A percentile compares a stretch with the other conserved stretches of the same genome.
phyloP scores from a whole-genome alignment of 2,888 invertebrate genomes.

The Hirtodrosophila confusa region DNA sequence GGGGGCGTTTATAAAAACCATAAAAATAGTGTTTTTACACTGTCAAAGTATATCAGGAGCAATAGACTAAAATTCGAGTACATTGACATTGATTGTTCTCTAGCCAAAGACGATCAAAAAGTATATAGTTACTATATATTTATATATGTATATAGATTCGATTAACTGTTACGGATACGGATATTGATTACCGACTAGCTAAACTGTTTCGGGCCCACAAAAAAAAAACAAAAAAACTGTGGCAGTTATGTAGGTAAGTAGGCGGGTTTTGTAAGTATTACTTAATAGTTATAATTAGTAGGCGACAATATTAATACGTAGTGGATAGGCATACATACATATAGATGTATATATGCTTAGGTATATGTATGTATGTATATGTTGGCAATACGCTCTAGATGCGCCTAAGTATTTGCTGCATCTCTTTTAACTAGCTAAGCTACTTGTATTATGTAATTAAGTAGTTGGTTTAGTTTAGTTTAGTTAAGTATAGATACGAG shows the following conservation, averaged over 20 bases:
- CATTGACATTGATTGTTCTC: conserved; percentile 68
- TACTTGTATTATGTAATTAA: conserved; percentile 56
- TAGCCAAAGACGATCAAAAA: conserved; percentile 63
- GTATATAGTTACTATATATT: conserved; percentile 16
- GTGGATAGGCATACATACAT: conserved; percentile 10
- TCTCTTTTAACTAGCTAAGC: conserved; percentile 42
- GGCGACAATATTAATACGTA: conserved; percentile 42
- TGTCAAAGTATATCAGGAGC: conserved; percentile 84
- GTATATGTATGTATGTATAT: conserved; percentile 23
- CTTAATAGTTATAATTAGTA: conserved; percentile 44
- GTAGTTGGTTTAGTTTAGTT: conserved; percentile 37
- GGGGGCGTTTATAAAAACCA: conserved; percentile 67
- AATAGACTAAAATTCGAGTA: conserved; percentile 84
- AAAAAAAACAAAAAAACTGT: conserved; percentile 14
- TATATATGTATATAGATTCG: conserved; percentile 5
- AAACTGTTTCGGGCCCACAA: conserved; percentile 34
- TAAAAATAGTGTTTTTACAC: conserved; percentile 68
- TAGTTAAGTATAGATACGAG: conserved; percentile 14
- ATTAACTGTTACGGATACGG: conserved; percentile 24
- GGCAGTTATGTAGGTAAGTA: conserved; percentile 1
- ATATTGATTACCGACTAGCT: conserved; percentile 38
- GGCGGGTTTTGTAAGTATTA: conserved; percentile 17
- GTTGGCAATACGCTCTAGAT: conserved; percentile 32
- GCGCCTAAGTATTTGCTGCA: conserved; percentile 41
- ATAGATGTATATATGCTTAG: conserved; percentile 3